Evolutionary conservation across 2,113 vertebrate species (phyloP).

Genomic region (Aptenodytes forsteri): DNA sequence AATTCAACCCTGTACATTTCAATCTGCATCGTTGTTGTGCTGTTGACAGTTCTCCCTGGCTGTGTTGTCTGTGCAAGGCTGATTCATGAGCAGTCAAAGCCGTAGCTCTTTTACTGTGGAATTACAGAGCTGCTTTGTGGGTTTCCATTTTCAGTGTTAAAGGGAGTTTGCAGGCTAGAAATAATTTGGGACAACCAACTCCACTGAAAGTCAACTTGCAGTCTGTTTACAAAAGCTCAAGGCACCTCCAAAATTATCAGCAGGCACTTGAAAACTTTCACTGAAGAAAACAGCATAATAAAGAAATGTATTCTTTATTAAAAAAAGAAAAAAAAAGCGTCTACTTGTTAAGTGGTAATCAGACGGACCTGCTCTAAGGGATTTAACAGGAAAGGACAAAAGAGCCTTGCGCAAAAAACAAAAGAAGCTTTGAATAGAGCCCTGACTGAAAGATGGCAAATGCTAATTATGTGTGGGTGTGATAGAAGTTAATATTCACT

Average conservation of each 20-base stretch:
- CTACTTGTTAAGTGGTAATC: neutral
- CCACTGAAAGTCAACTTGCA: neutral
- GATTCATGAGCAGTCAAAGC: neutral
- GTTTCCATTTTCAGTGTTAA: constrained; percentile 6
- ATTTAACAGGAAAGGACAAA: neutral
- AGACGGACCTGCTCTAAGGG: neutral
- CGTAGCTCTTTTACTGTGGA: neutral
- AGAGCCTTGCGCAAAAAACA: neutral
- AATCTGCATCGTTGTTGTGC: rapidly evolving
- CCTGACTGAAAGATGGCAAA: constrained; percentile 23
- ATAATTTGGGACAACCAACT: neutral
- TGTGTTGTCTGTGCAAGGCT: neutral
- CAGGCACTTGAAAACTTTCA: neutral
- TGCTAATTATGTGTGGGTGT: constrained; percentile 22
- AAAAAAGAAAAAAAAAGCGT: neutral
- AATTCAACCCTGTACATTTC: neutral
- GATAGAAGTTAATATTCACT: constrained; percentile 21
- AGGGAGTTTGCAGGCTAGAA: neutral
- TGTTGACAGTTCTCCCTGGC: neutral
- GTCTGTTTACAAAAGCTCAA: neutral
- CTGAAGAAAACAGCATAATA: neutral
- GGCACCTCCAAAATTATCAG: neutral
- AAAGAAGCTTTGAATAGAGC: constrained; percentile 21
- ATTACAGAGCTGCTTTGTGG: constrained; percentile 5
- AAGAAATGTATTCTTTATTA: neutral